These are phyloP conservation scores for Leptinotarsa tumamoca DNA, from an alignment of 2,888 invertebrate genomes.

Conservation along the genomic window DNA sequence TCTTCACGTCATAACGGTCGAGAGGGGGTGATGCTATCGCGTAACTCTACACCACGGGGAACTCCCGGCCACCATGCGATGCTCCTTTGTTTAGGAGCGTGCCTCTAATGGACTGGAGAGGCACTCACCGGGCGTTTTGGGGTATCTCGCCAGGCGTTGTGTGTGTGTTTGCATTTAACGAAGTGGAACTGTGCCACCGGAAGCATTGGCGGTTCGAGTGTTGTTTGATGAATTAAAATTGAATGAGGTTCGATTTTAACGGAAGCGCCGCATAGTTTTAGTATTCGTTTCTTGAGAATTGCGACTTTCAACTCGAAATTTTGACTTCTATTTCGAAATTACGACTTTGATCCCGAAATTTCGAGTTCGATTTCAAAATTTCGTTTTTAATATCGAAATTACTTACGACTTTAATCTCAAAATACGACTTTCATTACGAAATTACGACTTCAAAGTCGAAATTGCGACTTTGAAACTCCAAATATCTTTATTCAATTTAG, in stretches of 20 bases:
- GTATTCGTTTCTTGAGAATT: too few relatives aligned
- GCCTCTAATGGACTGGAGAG: conserved; percentile 60
- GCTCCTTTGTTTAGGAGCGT: conserved; percentile 61
- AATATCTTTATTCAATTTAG: too few relatives aligned
- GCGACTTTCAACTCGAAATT: too few relatives aligned
- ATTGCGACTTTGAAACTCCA: too few relatives aligned
- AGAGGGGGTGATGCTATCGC: conserved; percentile 58
- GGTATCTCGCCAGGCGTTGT: conserved; percentile 27
- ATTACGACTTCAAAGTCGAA: too few relatives aligned
- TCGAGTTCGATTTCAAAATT: too few relatives aligned
- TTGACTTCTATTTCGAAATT: too few relatives aligned
- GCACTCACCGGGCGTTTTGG: conserved; percentile 42
- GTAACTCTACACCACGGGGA: conserved; percentile 62
- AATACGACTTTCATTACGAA: too few relatives aligned
- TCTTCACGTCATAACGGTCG: conserved; percentile 19
- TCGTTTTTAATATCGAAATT: too few relatives aligned
- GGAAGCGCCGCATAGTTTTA: too few relatives aligned
- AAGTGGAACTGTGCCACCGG: conserved; percentile 12
- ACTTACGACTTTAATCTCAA: too few relatives aligned
- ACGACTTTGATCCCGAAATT: too few relatives aligned
- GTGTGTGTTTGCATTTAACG: conserved; percentile 23
- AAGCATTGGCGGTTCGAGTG: conserved; percentile 22
- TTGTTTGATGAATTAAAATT: conserved; percentile 7
- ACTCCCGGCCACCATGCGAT: conserved; percentile 51
- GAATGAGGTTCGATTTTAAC: neutral